Percentiles rank a stretch among this genome's conserved stretches.
phyloP scores from a whole-genome alignment of 2,888 invertebrate species.

The Venusia cambrica region DNA sequence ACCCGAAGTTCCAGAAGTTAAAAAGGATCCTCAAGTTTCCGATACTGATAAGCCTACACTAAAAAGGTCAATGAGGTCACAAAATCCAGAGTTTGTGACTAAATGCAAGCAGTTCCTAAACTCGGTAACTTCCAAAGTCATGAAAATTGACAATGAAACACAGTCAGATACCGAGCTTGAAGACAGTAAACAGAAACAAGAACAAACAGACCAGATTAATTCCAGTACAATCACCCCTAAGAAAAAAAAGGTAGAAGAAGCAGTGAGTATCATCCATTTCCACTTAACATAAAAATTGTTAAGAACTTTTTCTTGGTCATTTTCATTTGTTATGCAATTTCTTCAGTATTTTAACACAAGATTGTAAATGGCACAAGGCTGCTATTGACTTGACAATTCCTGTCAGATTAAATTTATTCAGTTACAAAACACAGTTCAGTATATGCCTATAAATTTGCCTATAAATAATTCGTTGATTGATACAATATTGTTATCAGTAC shows the following conservation, averaged over 20 bases:
- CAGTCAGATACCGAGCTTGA: conserved; percentile 43
- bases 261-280: conserved; percentile 30
- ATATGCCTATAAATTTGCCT: too few species aligned
- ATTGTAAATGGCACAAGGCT: too few species aligned
- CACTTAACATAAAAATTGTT: conserved; percentile 5
- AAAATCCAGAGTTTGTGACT: conserved; percentile 83
- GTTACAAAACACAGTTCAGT: conserved; percentile 1
- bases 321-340: conserved; percentile 15
- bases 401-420: conserved; percentile 10
- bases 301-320: conserved; percentile 12
- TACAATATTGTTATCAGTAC: too few species aligned
- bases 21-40: conserved; percentile 59
- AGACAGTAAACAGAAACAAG: conserved; percentile 33
- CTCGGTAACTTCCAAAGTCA: conserved; percentile 67
- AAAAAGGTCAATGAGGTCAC: conserved; percentile 82
- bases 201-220: conserved; percentile 29
- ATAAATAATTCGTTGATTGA: too few species aligned
- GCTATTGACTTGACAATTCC: conserved; percentile 14
- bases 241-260: conserved; percentile 37
- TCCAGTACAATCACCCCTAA: conserved; percentile 37
- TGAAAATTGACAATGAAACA: conserved; percentile 53
- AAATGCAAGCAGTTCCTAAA: conserved; percentile 83
- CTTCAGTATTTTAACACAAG: conserved; percentile 27
- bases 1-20: conserved; percentile 51
- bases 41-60: conserved; percentile 51